phyloP scores from a whole-genome alignment of 2,888 invertebrate species.

The Pogonocherus hispidulus region DNA sequence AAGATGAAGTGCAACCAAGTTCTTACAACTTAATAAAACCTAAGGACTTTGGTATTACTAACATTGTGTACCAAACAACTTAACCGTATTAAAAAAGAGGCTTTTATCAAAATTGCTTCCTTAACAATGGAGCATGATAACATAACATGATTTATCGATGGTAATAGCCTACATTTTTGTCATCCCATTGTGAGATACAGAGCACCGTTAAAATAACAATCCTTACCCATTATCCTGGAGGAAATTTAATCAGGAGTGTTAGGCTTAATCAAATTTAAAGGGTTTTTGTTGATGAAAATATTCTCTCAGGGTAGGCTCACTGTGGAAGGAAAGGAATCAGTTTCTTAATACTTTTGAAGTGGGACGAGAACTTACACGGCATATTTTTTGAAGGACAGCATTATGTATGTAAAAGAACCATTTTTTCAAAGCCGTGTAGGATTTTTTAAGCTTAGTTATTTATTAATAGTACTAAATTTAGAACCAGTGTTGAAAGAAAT shows the following conservation, averaged over 20 bases:
- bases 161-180: conserved; percentile 25
- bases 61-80: neutral
- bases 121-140: conserved; percentile 11
- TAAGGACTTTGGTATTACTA: neutral
- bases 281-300: neutral
- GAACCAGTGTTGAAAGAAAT: too few species aligned
- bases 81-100: conserved; percentile 18
- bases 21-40: neutral
- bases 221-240: neutral
- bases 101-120: conserved; percentile 28
- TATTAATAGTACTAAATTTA: too few species aligned
- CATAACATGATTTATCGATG: conserved; percentile 17
- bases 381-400: too few species aligned
- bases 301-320: neutral
- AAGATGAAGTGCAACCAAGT: too few species aligned
- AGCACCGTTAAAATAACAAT: conserved; percentile 4
- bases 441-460: too few species aligned
- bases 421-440: too few species aligned
- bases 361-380: too few species aligned
- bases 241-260: neutral
- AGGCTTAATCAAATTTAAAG: conserved; percentile 2
- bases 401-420: too few species aligned
- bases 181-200: neutral
- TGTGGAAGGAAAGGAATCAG: neutral
- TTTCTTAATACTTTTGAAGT: neutral